These are phyloP conservation scores for Cardiocondyla obscurior DNA, from an alignment of 1,140 invertebrate genomes.

Conservation along the genomic window DNA sequence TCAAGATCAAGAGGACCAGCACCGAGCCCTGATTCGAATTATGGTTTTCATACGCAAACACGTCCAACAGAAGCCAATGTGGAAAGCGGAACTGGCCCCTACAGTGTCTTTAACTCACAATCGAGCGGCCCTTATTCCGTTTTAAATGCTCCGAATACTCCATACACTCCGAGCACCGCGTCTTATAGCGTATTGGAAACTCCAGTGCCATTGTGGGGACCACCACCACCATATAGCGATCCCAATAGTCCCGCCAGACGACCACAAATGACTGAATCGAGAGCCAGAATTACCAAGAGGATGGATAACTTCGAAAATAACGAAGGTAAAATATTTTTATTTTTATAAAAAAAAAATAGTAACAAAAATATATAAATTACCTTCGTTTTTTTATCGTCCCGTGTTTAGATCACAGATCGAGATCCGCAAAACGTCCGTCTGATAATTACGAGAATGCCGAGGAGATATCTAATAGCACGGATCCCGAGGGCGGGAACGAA, in stretches of 20 bases:
- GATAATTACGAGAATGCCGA: slow-evolving; percentile 83
- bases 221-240: slow-evolving; percentile 90
- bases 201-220: slow-evolving; percentile 87
- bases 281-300: slow-evolving; percentile 78
- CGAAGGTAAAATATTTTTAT: slow-evolving; percentile 78
- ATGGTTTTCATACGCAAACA: slow-evolving; percentile 86
- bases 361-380: too few species aligned
- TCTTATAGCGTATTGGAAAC: slow-evolving; percentile 85
- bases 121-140: slow-evolving; percentile 80
- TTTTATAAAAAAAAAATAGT: too few species aligned
- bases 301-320: slow-evolving; percentile 79
- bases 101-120: slow-evolving; percentile 75
- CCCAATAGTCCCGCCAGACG: slow-evolving; percentile 87
- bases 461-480: slow-evolving; percentile 78
- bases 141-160: slow-evolving; percentile 73
- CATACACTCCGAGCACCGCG: slow-evolving; percentile 74
- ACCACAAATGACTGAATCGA: slow-evolving; percentile 75
- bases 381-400: slow-evolving; percentile 18
- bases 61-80: slow-evolving; percentile 78
- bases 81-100: slow-evolving; percentile 73
- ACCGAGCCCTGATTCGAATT: slow-evolving; percentile 87
- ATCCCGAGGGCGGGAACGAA: slow-evolving; percentile 78
- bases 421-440: slow-evolving; percentile 75
- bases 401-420: slow-evolving; percentile 72
- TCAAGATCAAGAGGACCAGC: slow-evolving; percentile 81